Conservation (phyloP, 2,113 vertebrate genomes). For the Seriola quinqueradiata region DNA sequence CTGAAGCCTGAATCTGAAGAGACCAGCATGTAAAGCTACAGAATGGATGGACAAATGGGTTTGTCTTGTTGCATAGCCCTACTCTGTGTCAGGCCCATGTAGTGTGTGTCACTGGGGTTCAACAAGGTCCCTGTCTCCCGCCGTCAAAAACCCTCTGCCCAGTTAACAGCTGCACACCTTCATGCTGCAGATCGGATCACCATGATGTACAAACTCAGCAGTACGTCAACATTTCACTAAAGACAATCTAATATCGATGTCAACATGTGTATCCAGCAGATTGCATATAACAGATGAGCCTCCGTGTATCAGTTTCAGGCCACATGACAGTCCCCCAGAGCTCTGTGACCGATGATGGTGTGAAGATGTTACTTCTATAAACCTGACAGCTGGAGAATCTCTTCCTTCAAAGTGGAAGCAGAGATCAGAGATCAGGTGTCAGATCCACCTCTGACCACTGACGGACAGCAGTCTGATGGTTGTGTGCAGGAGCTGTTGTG, state of each 20-base stretch:
- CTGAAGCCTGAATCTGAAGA: slow-evolving; percentile 88
- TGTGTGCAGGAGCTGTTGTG: neutral
- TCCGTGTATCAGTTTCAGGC: neutral
- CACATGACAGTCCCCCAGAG: neutral
- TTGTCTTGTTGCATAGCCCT: slow-evolving; percentile 93
- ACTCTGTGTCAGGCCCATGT: slow-evolving; percentile 56
- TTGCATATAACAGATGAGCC: slow-evolving; percentile 45
- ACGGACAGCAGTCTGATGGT: neutral
- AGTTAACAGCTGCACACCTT: slow-evolving; percentile 3
- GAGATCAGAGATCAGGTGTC: slow-evolving; percentile 2
- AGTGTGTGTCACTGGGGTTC: slow-evolving; percentile 9
- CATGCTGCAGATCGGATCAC: neutral
- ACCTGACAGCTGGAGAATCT: neutral
- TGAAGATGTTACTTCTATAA: slow-evolving; percentile 13
- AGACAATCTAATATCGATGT: slow-evolving; percentile 7
- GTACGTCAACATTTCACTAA: neutral
- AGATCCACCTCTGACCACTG: neutral
- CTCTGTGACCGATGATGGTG: slow-evolving; percentile 1
- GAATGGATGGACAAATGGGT: slow-evolving; percentile 76
- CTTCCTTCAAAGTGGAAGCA: slow-evolving; percentile 4
- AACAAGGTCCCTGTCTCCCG: neutral
- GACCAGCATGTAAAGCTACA: slow-evolving; percentile 88
- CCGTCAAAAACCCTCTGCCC: neutral
- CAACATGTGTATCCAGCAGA: neutral
- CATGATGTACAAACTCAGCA: slow-evolving; percentile 3